Evolutionary conservation across 2,888 invertebrate genomes (phyloP).

Genomic region (Ophion ventricosus): DNA sequence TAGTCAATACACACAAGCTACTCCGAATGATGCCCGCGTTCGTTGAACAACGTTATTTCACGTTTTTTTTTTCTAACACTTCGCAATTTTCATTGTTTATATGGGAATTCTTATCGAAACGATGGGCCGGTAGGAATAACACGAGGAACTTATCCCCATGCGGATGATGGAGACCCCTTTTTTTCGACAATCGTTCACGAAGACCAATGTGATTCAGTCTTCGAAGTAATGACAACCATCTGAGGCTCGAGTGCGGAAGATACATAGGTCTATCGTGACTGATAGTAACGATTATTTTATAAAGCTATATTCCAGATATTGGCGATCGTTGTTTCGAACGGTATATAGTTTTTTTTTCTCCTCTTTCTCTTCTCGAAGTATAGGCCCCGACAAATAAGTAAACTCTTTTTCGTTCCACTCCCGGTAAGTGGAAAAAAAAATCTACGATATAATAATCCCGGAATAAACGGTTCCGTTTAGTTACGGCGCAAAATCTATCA

Average conservation of each 20-base stretch:
- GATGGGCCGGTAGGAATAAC: constrained; percentile 12
- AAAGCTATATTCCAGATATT: constrained; percentile 27
- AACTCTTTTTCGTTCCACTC: constrained; percentile 10
- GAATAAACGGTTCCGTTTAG: constrained; percentile 21
- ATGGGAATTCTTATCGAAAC: background rate
- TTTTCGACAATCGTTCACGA: background rate
- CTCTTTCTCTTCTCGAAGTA: constrained; percentile 10
- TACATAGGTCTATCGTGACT: constrained; percentile 22
- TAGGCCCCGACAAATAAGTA: constrained; percentile 56
- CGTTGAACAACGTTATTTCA: background rate
- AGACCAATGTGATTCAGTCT: constrained; percentile 30
- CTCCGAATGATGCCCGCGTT: background rate
- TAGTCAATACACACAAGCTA: background rate
- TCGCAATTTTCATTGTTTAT: background rate
- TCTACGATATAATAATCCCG: constrained; percentile 3
- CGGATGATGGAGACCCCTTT: background rate
- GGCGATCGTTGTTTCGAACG: constrained; percentile 49
- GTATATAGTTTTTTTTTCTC: background rate
- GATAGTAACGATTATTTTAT: constrained; percentile 19
- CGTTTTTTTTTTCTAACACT: background rate
- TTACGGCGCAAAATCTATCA: constrained; percentile 51
- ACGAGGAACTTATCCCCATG: constrained; percentile 16
- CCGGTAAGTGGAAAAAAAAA: constrained; percentile 12
- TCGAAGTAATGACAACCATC: constrained; percentile 47
- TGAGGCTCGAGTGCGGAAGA: constrained; percentile 19